phyloP scores from a whole-genome alignment of 2,113 vertebrate species.

The Noctilio leporinus region DNA sequence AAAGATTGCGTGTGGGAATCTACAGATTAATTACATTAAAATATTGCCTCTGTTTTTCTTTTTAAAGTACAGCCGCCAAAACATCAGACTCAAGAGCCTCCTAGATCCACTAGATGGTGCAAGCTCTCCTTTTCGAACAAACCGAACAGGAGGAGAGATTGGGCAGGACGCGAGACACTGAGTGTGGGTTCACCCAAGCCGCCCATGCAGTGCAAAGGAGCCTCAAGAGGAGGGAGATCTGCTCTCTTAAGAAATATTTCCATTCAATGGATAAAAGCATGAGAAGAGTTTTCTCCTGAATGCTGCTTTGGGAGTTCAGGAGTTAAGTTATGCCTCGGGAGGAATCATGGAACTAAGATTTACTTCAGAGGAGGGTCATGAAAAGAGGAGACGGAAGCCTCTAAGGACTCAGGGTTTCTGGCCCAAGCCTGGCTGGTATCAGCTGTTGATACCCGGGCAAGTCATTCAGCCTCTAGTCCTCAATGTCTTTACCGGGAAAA shows the following conservation, averaged over 20 bases:
- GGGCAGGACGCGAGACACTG: conserved; percentile 32
- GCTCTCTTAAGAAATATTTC: background rate
- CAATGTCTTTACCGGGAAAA: background rate
- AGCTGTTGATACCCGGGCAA: background rate
- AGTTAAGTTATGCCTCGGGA: background rate
- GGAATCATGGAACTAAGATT: background rate
- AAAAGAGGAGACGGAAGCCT: background rate
- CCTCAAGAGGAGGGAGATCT: background rate
- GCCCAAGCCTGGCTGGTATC: background rate
- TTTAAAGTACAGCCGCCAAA: conserved; percentile 17
- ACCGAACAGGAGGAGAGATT: background rate
- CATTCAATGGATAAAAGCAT: background rate
- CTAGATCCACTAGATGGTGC: conserved; percentile 80
- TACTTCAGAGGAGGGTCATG: background rate
- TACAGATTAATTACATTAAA: background rate
- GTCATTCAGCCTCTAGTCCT: background rate
- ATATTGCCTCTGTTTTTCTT: background rate
- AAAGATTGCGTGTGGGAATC: background rate
- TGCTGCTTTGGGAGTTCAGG: background rate
- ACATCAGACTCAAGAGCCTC: conserved; percentile 35
- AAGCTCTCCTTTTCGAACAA: conserved; percentile 73
- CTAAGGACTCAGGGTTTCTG: background rate
- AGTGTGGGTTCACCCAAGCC: background rate
- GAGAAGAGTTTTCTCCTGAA: background rate
- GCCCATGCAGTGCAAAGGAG: background rate